These are phyloP conservation scores for Glomeris maerens DNA, from an alignment of 1,140 invertebrate species.

Conservation along the genomic window DNA sequence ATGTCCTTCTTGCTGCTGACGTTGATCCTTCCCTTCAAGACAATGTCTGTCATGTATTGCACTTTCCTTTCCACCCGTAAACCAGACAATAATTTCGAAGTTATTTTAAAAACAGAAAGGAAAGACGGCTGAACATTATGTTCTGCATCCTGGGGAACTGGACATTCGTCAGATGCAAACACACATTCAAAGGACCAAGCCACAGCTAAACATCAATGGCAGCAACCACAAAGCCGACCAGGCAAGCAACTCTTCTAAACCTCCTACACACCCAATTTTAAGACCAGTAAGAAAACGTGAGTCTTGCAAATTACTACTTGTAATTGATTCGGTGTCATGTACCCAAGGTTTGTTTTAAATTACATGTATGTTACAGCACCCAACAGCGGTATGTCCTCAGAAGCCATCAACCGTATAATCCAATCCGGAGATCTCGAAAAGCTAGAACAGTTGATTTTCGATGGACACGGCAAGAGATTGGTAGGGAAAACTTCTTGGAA, in stretches of 20 bases:
- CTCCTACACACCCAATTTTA: not conserved
- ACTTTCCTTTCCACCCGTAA: no score
- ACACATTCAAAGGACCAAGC: conserved; percentile 8
- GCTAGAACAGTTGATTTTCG: conserved; percentile 33
- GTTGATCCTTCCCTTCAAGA: not conserved
- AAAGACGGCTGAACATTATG: conserved; percentile 62
- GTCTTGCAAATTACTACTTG: no score
- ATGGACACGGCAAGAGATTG: conserved; percentile 33
- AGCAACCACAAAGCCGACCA: not conserved
- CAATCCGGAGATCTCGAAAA: conserved; percentile 30
- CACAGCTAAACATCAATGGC: not conserved
- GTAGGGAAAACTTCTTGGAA: conserved; percentile 33
- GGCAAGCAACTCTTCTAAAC: not conserved
- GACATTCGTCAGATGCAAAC: conserved; percentile 8
- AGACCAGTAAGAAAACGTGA: not conserved
- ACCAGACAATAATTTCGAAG: no score
- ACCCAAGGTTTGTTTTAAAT: no score
- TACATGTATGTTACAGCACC: no score
- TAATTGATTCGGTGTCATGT: no score
- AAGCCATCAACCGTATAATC: conserved; percentile 19
- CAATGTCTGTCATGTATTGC: no score
- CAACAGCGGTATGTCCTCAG: not conserved
- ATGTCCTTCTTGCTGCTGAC: conserved; percentile 38
- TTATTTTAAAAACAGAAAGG: conserved; percentile 49
- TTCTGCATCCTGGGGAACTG: conserved; percentile 48